These are phyloP conservation scores for Zophobas morio DNA, from an alignment of 1,140 invertebrate species.

Conservation along the genomic window DNA sequence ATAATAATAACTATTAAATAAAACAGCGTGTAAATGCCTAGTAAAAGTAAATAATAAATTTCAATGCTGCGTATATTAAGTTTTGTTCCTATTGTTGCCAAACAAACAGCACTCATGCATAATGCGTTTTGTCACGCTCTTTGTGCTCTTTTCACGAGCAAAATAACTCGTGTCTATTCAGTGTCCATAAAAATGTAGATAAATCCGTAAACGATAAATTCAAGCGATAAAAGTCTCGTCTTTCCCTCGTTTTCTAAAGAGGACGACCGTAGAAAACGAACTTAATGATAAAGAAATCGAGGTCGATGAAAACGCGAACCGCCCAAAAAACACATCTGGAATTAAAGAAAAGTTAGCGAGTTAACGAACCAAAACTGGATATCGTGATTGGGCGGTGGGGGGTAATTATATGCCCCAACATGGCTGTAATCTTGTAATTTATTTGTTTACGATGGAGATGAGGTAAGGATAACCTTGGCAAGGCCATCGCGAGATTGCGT, in stretches of 20 bases:
- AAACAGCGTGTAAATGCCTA: conserved; percentile 11
- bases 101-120: neutral
- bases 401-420: conserved; percentile 26
- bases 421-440: conserved; percentile 28
- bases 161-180: neutral
- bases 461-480: conserved; percentile 31
- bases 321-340: neutral
- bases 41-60: neutral
- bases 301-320: neutral
- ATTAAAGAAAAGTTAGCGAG: neutral
- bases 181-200: neutral
- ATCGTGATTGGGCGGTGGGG: neutral
- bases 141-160: conserved; percentile 1
- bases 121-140: conserved; percentile 17
- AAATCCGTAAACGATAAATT: no score
- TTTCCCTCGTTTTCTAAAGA: neutral
- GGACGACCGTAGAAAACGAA: conserved; percentile 5
- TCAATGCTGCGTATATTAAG: neutral
- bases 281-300: conserved; percentile 21
- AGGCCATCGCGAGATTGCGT: conserved; percentile 26
- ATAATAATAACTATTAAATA: neutral
- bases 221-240: no score
- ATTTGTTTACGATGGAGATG: conserved; percentile 40
- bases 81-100: conserved; percentile 6
- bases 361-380: conserved; percentile 9